Base-by-base conservation (phyloP, 2,797 vertebrate species). In the Clarias pachynema region DNA sequence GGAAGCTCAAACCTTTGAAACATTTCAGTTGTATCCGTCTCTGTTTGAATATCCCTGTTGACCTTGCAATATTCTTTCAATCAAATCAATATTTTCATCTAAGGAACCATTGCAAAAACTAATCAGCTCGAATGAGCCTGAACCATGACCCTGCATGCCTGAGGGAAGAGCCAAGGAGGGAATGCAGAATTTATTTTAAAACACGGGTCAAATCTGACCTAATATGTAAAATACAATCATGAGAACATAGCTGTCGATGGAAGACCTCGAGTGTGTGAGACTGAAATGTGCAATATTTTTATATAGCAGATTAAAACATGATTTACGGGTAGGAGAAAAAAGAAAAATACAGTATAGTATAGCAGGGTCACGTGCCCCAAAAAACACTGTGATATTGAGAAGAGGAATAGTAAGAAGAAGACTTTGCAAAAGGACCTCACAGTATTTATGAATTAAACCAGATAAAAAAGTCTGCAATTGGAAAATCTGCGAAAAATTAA, bases 71-170 rank as follows among this genome's bases (percentile, higher is more conserved):
- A 1, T 79, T 79, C 24, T 2, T 22, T 40, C 10, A 6, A 29
- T 62, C 57, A 1, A 63, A 79, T 79, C 57, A 9, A 62, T 79
- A 79, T 62, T n/a, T 37, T 59, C 31, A 78, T 78, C 22, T n/a
- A 37, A 79, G 5, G 57, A 6, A 22, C 59, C 59, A 0, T n/a
- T 79, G 6, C 9, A 26, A 79, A 63, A 63, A 18, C 37, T 26
- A 79, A 79, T 79, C 77, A 79, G 77, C 77, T 79, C 24, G 12
- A 62, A 22, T 18, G 12, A 10, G 77, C 15, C 40, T 12, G 3
- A 44, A 63, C 59, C 59, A n/a, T 44, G 59, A 63, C 59, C 57
- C 59, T 26, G 40, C 40, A 40, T 40, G 59, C 14, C 59, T 63
- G 77, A 79, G 34, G 31, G 40, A 62, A 63, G 34, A 18, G 57